Evolutionary conservation across 2,888 invertebrate genomes (phyloP).

Genomic region (Trissolcus brochymenae): DNA sequence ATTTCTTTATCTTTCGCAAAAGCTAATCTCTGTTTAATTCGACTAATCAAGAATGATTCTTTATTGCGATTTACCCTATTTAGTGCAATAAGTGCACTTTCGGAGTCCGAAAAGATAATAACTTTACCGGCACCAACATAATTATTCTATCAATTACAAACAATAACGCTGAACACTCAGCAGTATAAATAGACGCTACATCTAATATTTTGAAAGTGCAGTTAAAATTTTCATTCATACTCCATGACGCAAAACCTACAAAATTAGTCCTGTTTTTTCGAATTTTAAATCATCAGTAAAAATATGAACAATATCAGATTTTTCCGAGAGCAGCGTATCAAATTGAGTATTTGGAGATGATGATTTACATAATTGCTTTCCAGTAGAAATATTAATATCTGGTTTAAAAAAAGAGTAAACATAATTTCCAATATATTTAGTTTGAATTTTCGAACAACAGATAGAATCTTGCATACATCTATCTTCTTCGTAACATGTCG

Average conservation of each 20-base stretch:
- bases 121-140: neutral
- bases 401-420: constrained; percentile 19
- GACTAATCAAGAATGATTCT: neutral
- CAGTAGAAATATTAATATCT: neutral
- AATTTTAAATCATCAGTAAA: constrained; percentile 34
- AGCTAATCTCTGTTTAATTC: constrained; percentile 8
- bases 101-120: constrained; percentile 19
- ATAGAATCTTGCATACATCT: constrained; percentile 16
- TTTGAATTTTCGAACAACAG: neutral
- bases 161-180: constrained; percentile 46
- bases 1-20: too few relatives aligned
- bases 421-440: constrained; percentile 9
- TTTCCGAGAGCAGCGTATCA: too few relatives aligned
- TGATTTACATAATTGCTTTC: constrained; percentile 1
- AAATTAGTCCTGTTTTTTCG: neutral
- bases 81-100: constrained; percentile 14
- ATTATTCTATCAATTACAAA: constrained; percentile 16
- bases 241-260: constrained; percentile 26
- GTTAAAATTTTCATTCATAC: neutral
- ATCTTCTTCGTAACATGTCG: constrained; percentile 12
- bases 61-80: neutral
- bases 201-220: constrained; percentile 6
- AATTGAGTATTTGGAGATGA: too few relatives aligned
- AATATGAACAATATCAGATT: too few relatives aligned
- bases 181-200: constrained; percentile 42